These are phyloP conservation scores for Schlechtendalia chinensis DNA, from an alignment of 1,140 invertebrate genomes.

Conservation along the genomic window DNA sequence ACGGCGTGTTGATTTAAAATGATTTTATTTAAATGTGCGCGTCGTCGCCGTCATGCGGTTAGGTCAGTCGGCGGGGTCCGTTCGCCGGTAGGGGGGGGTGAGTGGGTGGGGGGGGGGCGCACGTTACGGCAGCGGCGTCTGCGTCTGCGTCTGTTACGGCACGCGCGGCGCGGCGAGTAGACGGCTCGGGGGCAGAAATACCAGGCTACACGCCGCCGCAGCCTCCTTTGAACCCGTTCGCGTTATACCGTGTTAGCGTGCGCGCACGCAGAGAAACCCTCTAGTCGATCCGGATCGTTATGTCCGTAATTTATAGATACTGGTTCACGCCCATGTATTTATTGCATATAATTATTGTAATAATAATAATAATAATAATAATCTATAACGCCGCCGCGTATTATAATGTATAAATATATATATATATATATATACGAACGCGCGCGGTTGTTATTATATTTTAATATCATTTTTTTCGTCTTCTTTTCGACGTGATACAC, in stretches of 20 bases:
- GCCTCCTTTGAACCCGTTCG: conserved; percentile 43
- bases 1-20: conserved; percentile 40
- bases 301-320: conserved; percentile 47
- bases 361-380: background rate
- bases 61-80: background rate
- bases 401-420: background rate
- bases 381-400: conserved; percentile 17
- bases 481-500: conserved; percentile 22
- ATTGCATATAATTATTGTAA: background rate
- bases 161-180: background rate
- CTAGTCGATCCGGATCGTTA: conserved; percentile 40
- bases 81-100: no score
- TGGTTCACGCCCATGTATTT: conserved; percentile 43
- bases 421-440: no score
- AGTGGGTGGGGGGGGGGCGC: background rate
- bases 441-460: conserved; percentile 29
- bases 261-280: conserved; percentile 39
- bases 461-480: background rate
- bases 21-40: conserved; percentile 37
- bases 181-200: conserved; percentile 34
- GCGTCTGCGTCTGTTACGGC: background rate
- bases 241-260: background rate
- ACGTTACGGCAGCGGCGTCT: background rate
- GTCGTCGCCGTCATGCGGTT: background rate
- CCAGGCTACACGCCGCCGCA: conserved; percentile 3